These are phyloP conservation scores for Aleadryas rufinucha DNA, from an alignment of 2,113 vertebrate genomes.

Conservation along the genomic window DNA sequence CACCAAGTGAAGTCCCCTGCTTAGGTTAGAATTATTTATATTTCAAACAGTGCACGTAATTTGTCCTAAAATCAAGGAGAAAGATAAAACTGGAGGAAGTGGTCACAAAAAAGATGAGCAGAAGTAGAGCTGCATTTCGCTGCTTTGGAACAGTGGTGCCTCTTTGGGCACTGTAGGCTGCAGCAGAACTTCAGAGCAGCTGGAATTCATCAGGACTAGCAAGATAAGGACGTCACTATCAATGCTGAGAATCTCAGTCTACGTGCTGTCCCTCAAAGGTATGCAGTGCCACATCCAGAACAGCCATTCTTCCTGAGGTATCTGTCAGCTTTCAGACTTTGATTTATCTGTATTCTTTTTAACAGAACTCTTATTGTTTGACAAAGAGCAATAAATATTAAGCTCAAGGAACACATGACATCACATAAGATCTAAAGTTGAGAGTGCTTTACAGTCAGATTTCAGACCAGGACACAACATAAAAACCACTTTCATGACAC, in stretches of 20 bases:
- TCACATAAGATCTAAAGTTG: background rate
- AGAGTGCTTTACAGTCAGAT: background rate
- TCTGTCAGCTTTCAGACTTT: background rate
- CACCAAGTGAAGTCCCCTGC: background rate
- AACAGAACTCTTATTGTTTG: background rate
- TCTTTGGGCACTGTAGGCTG: background rate
- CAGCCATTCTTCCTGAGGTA: background rate
- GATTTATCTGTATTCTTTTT: background rate
- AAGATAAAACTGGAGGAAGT: background rate
- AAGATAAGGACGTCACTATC: background rate
- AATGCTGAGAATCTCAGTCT: background rate
- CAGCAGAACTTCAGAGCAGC: background rate
- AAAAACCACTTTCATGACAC: background rate
- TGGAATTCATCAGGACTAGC: background rate
- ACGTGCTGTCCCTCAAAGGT: background rate
- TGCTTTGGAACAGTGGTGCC: background rate
- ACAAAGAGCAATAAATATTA: background rate
- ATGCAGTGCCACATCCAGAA: background rate
- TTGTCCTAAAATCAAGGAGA: background rate
- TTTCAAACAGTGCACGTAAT: background rate
- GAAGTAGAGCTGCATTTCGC: background rate
- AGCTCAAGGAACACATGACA: background rate
- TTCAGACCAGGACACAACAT: background rate
- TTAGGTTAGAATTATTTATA: background rate
- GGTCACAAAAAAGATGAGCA: background rate